These are phyloP conservation scores for Anas flavirostris DNA, from an alignment of 2,797 vertebrate genomes.

Conservation along the genomic window DNA sequence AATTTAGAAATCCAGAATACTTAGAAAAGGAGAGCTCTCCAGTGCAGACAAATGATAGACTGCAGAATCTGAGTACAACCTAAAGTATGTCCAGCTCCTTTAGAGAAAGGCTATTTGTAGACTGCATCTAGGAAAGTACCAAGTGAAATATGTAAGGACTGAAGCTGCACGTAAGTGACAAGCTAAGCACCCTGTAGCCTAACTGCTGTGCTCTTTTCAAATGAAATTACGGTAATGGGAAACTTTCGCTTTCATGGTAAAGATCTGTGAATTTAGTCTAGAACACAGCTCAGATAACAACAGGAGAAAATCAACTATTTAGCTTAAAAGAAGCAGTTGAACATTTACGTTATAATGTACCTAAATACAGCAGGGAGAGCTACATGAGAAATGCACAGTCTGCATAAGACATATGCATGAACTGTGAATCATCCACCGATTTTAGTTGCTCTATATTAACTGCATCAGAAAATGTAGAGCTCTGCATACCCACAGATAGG, in stretches of 20 bases:
- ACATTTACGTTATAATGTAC: background rate
- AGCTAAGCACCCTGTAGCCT: background rate
- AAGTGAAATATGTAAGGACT: background rate
- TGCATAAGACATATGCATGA: slow-evolving; percentile 1
- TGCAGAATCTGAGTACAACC: background rate
- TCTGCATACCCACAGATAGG: background rate
- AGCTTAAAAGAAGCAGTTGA: background rate
- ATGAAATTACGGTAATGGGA: background rate
- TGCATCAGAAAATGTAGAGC: background rate
- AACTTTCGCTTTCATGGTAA: background rate
- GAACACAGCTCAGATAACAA: background rate
- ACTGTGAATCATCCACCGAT: background rate
- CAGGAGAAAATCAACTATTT: background rate
- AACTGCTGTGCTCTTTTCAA: background rate
- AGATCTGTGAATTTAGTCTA: background rate
- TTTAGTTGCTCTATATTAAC: background rate
- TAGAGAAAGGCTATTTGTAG: background rate
- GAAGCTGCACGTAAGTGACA: background rate
- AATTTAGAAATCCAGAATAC: background rate
- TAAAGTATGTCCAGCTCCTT: background rate
- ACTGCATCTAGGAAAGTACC: background rate
- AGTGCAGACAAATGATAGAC: background rate
- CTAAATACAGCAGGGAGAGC: background rate
- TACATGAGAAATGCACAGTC: slow-evolving; percentile 42
- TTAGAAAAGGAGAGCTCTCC: background rate